These are phyloP conservation scores for Xyliphius kryptos DNA, from an alignment of 2,113 vertebrate genomes.

Conservation along the genomic window DNA sequence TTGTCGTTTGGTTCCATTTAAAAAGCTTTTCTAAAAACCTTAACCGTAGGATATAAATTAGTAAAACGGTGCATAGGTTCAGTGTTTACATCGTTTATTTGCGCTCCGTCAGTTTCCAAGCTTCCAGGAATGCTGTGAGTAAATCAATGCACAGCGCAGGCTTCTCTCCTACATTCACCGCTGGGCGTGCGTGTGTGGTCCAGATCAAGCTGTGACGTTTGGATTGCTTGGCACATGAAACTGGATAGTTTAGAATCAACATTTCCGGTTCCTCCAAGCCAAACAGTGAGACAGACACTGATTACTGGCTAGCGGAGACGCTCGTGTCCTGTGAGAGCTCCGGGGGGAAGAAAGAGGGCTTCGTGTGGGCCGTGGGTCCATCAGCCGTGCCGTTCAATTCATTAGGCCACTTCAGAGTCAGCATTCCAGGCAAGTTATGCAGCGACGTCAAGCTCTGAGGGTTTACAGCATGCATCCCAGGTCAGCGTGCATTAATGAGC, in stretches of 20 bases:
- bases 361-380: background rate
- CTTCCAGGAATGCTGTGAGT: background rate
- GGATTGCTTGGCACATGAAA: conserved; percentile 29
- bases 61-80: background rate
- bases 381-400: background rate
- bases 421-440: conserved; percentile 12
- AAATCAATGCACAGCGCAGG: conserved; percentile 1
- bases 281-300: background rate
- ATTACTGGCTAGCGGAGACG: conserved; percentile 20
- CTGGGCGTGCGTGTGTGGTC: conserved; percentile 30
- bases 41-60: too few relatives aligned
- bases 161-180: background rate
- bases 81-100: background rate
- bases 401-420: background rate
- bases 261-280: conserved; percentile 25
- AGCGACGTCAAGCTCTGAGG: background rate
- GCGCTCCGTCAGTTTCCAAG: background rate
- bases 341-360: too few relatives aligned
- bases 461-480: background rate
- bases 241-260: conserved; percentile 8
- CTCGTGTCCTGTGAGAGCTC: conserved; percentile 6
- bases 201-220: conserved; percentile 24
- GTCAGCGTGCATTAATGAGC: conserved; percentile 9
- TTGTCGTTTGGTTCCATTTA: too few relatives aligned
- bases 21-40: too few relatives aligned